A percentile compares a stretch with the other conserved stretches of the same genome.
Evolutionary conservation across 2,888 invertebrate genomes (phyloP).

Genomic region (Nephrocerus scutellatus): DNA sequence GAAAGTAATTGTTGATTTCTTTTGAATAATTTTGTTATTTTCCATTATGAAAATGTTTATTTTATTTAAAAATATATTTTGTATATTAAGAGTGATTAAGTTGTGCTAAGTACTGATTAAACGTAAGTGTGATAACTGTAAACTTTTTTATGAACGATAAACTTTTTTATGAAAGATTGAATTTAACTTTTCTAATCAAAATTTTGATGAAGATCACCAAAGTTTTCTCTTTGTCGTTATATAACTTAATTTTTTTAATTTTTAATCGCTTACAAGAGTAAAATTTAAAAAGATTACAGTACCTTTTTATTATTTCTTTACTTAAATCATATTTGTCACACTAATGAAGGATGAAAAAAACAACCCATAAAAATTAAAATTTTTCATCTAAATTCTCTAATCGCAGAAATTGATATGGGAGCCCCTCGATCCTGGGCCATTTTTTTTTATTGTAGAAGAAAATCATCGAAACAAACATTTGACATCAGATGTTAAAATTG

Average conservation of each 20-base stretch:
- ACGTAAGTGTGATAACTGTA: slow-evolving; percentile 46
- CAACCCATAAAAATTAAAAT: too few species aligned
- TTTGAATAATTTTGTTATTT: slow-evolving; percentile 15
- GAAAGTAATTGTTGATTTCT: too few species aligned
- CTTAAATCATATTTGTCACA: slow-evolving; percentile 22
- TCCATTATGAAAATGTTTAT: slow-evolving; percentile 19
- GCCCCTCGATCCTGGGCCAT: too few species aligned
- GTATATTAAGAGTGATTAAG: slow-evolving; percentile 28
- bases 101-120: slow-evolving; percentile 49
- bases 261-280: slow-evolving; percentile 11
- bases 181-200: slow-evolving; percentile 33
- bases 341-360: slow-evolving; percentile 13
- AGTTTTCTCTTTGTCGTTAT: slow-evolving; percentile 17
- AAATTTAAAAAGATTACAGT: slow-evolving; percentile 13
- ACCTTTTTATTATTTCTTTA: slow-evolving; percentile 12
- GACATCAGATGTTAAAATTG: too few species aligned
- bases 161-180: slow-evolving; percentile 30
- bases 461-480: too few species aligned
- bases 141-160: neutral
- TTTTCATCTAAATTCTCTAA: too few species aligned
- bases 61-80: slow-evolving; percentile 17
- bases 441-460: too few species aligned
- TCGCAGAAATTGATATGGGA: too few species aligned
- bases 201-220: slow-evolving; percentile 28
- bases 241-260: slow-evolving; percentile 20